Percentiles rank a stretch among this genome's conserved stretches.
These are phyloP conservation scores for Apotomis capreana DNA, from an alignment of 2,888 invertebrate species.

Conservation along the genomic window DNA sequence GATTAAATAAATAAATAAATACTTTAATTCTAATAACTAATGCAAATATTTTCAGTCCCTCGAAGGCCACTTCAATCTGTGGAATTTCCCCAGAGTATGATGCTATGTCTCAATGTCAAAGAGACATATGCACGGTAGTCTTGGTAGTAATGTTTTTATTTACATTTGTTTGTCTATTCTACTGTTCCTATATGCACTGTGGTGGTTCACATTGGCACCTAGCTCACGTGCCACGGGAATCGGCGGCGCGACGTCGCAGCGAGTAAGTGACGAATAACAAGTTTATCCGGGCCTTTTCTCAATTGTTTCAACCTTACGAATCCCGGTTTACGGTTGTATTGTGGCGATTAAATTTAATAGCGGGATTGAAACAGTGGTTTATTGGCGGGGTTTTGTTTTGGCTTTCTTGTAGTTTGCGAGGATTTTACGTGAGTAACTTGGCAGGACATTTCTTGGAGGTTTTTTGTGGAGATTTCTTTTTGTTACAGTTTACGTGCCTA, in stretches of 20 bases:
- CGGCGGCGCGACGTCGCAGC: slow-evolving; percentile 37
- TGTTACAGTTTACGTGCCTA: not conserved
- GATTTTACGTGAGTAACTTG: not conserved
- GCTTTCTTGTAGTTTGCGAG: not conserved
- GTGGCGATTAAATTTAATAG: slow-evolving; percentile 31
- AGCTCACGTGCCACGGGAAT: slow-evolving; percentile 33
- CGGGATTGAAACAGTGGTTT: slow-evolving; percentile 27
- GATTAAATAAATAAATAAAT: no score
- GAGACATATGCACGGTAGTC: no score
- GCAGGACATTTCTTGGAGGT: not conserved
- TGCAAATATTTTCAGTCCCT: no score
- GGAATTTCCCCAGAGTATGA: no score
- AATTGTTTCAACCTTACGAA: slow-evolving; percentile 40
- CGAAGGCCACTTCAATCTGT: no score
- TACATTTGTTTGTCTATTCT: not conserved
- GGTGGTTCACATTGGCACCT: slow-evolving; percentile 17
- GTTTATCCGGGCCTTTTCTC: slow-evolving; percentile 40
- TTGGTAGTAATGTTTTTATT: no score
- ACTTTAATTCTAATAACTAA: no score
- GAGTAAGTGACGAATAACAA: slow-evolving; percentile 42
- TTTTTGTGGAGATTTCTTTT: not conserved
- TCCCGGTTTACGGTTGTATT: slow-evolving; percentile 25
- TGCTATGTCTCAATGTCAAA: no score
- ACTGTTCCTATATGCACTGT: slow-evolving; percentile 8
- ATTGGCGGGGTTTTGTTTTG: slow-evolving; percentile 1